Evolutionary conservation across 2,113 vertebrate genomes (phyloP), one percentile per base, ranked within the genome.

Genomic region (Nannobrachium achirus): DNA sequence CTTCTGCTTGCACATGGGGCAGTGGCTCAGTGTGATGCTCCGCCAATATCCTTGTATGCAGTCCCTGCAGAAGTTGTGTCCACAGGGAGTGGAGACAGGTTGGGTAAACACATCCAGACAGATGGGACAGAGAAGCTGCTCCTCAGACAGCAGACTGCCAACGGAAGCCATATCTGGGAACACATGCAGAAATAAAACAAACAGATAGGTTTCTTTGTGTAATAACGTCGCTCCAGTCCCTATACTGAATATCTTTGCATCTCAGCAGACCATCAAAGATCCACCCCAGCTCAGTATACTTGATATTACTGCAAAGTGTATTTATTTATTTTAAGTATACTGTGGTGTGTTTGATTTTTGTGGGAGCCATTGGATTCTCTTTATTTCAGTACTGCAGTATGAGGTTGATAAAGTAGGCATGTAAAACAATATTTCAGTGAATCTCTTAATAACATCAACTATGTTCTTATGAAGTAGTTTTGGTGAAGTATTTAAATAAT

Each of bases 11-110:
- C 91, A 93, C 56, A 88, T 56, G 15, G 91, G 90, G 25, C 92
- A 92, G 8, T 88, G 82, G 0, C 64, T 67, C 8, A 70, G 13
- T 18, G 50, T 55, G 14, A 66, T 41, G 15, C 65, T 72, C 57
- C 73, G 70, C 79, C 80, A 90, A 73, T 85, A 86, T 66, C 62
- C 68, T 40, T 73, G 78, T 46, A 87, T 76, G 73, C 92, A 93
- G 7, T 56, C 58, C 48, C 42, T 78, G 74, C 91, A 93, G 84
- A 91, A 91, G 73, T 88, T 92, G 80, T 92, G 92, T 1, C 90
- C 91, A 57, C 90, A 92, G 0, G 69, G 46, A 20, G 87, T 85
- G 0, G 88, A 85, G 40, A 92, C 86, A 0, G 91, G 91, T 7
- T 85, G 82, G 40, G 69, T 50, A 49, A 91, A 83, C 16, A 91